A percentile compares a stretch with the other conserved stretches of the same genome.
Evolutionary conservation across 2,113 vertebrate genomes (phyloP).

Genomic region (Chloropsis hardwickii): DNA sequence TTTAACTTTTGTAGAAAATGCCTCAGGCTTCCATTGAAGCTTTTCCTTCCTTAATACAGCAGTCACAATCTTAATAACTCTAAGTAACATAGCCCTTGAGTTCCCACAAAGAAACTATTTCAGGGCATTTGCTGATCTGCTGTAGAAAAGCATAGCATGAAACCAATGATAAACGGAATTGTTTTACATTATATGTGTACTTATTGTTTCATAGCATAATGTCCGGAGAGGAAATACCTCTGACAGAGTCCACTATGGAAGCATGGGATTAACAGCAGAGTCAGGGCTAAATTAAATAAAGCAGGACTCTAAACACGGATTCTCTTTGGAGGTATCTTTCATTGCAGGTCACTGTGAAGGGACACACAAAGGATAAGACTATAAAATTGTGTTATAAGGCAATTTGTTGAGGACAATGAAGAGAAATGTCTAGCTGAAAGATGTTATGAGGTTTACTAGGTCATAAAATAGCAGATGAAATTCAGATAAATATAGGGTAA

Average conservation of each 20-base stretch:
- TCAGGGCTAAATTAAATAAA: background rate
- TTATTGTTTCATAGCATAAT: background rate
- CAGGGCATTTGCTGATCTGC: background rate
- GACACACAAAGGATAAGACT: background rate
- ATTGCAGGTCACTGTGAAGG: background rate
- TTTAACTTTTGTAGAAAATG: slow-evolving; percentile 23
- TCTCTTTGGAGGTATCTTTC: background rate
- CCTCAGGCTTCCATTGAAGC: background rate
- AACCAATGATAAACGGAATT: background rate
- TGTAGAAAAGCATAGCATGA: background rate
- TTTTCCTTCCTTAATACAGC: slow-evolving; percentile 29
- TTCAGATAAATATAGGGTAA: background rate
- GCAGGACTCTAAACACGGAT: background rate
- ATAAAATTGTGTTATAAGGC: background rate
- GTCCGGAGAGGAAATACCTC: background rate
- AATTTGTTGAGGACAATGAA: background rate
- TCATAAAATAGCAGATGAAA: background rate
- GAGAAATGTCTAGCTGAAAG: background rate
- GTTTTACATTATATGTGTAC: background rate
- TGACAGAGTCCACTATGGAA: background rate
- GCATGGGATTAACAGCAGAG: background rate
- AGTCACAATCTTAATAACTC: background rate
- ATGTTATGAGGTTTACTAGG: background rate
- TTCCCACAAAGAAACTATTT: slow-evolving; percentile 22
- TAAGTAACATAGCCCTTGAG: background rate